A percentile compares a stretch with the other conserved stretches of the same genome.
Conservation (phyloP, 1,140 invertebrate genomes). For the Brachionus rubens region DNA sequence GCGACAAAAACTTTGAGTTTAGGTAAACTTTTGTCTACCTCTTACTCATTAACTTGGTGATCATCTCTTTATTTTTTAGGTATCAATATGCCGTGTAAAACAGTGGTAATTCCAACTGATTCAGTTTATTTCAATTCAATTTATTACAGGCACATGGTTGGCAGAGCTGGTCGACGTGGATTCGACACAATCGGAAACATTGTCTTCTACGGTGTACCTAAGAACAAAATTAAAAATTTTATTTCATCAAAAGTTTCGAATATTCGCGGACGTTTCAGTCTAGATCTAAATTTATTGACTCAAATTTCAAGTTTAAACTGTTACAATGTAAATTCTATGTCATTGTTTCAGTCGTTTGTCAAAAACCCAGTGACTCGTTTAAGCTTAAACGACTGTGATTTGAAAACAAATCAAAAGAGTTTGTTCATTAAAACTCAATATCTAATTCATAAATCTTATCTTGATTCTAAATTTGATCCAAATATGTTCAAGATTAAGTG, state of each 20-base stretch:
- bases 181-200: slow-evolving; percentile 20
- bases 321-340: background rate
- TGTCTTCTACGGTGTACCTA: slow-evolving; percentile 12
- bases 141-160: slow-evolving; percentile 13
- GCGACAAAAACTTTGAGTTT: slow-evolving; percentile 2
- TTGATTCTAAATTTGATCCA: slow-evolving; percentile 10
- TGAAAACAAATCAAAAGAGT: background rate
- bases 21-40: background rate
- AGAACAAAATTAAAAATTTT: slow-evolving; percentile 33
- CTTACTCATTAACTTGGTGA: background rate
- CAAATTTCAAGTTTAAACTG: background rate
- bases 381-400: background rate
- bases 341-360: background rate
- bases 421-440: slow-evolving; percentile 15
- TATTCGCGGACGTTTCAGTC: background rate
- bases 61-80: background rate
- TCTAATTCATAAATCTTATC: background rate
- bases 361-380: background rate
- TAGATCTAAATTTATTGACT: background rate
- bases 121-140: background rate
- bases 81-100: slow-evolving; percentile 33
- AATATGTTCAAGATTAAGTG: background rate
- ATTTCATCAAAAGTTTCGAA: slow-evolving; percentile 8
- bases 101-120: background rate
- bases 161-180: slow-evolving; percentile 24